Percentiles rank a stretch among this genome's conserved stretches.
Evolutionary conservation across 2,113 vertebrate genomes (phyloP).

Genomic region (Parus major): DNA sequence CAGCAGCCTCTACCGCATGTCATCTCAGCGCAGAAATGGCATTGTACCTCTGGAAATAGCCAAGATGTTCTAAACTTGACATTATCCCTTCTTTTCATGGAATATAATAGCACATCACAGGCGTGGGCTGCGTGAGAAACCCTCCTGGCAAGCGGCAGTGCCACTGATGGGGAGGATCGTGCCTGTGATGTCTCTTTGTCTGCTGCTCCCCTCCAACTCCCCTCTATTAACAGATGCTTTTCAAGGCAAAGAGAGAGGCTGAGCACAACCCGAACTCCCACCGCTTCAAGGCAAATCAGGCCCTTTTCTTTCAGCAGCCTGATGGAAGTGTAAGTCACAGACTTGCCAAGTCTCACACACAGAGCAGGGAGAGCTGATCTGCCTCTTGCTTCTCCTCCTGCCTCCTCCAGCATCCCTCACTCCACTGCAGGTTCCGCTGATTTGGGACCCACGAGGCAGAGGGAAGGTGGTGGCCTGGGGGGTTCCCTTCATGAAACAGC

Average conservation of each 20-base stretch:
- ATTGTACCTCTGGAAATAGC: neutral
- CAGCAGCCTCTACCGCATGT: neutral
- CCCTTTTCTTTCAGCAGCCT: neutral
- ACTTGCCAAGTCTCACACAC: neutral
- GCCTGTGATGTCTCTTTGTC: conserved; percentile 3
- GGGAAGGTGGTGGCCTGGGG: neutral
- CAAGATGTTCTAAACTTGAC: neutral
- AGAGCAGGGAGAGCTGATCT: neutral
- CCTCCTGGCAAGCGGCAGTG: neutral
- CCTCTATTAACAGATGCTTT: conserved; percentile 11
- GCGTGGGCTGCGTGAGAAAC: neutral
- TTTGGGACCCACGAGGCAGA: neutral
- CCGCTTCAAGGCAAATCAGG: neutral
- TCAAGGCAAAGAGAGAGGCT: neutral
- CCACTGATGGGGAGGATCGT: neutral
- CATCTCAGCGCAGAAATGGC: neutral
- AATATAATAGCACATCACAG: conserved; percentile 7
- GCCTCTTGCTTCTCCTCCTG: neutral
- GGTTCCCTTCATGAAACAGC: neutral
- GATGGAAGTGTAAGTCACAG: neutral
- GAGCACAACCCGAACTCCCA: neutral
- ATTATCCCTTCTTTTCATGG: conserved; percentile 15
- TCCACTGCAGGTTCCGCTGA: accelerated
- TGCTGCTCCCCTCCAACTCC: conserved; percentile 13
- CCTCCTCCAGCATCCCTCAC: neutral